Evolutionary conservation across 1,140 invertebrate species (phyloP).

Genomic region (Neotoxoptera formosana): DNA sequence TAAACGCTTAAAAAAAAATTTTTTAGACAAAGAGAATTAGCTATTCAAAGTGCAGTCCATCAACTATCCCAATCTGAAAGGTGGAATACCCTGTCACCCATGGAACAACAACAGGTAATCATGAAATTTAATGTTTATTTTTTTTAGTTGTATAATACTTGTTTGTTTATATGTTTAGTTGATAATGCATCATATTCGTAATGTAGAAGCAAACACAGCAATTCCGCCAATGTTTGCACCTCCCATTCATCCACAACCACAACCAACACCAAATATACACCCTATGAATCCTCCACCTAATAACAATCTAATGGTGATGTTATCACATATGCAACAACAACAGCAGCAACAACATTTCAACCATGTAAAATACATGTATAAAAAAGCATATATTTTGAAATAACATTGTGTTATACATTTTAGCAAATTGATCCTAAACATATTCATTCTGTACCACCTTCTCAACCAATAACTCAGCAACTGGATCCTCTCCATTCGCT

Average conservation of each 20-base stretch:
- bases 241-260: constrained; percentile 51
- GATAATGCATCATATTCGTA: constrained; percentile 67
- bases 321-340: constrained; percentile 61
- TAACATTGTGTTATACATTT: not conserved
- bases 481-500: constrained; percentile 35
- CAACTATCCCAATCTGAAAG: constrained; percentile 73
- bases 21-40: constrained; percentile 62
- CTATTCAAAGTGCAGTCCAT: constrained; percentile 65
- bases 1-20: not conserved
- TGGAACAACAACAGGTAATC: constrained; percentile 69
- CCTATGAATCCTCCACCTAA: constrained; percentile 59
- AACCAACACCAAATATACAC: constrained; percentile 52
- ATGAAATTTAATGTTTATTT: constrained; percentile 11
- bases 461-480: constrained; percentile 45
- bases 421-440: constrained; percentile 56
- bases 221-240: constrained; percentile 61
- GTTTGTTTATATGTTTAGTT: constrained; percentile 61
- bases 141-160: not conserved
- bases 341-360: constrained; percentile 57
- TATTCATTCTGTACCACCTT: constrained; percentile 33
- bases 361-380: constrained; percentile 21
- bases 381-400: not conserved
- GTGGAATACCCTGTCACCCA: constrained; percentile 68
- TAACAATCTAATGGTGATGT: constrained; percentile 59
- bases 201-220: constrained; percentile 64